A percentile compares a stretch with the other conserved stretches of the same genome.
Evolutionary conservation across 2,797 vertebrate species (phyloP).

Genomic region (Argya squamiceps): DNA sequence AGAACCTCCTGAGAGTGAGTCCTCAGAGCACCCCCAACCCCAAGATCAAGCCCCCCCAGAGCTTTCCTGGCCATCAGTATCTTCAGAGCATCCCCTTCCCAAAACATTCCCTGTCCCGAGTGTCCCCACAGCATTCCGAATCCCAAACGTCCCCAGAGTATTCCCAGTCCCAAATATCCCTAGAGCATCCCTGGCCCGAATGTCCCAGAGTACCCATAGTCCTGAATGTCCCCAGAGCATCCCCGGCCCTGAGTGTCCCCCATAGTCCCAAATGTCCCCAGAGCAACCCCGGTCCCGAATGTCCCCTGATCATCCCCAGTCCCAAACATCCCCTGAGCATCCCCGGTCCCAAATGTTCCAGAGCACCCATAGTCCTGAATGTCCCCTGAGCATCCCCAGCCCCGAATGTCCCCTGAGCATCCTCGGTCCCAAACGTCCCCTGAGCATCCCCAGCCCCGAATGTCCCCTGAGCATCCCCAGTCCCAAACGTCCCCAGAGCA

Average conservation of each 20-base stretch:
- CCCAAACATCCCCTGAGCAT: rapidly evolving
- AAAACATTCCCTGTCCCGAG: rapidly evolving
- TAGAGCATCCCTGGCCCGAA: rapidly evolving
- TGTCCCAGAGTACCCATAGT: rapidly evolving
- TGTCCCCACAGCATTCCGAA: rapidly evolving
- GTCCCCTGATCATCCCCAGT: rapidly evolving
- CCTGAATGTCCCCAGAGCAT: too few relatives aligned
- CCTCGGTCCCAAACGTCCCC: rapidly evolving
- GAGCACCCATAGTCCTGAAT: rapidly evolving
- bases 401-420: rapidly evolving
- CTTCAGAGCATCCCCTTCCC: not conserved
- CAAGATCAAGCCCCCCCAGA: not conserved
- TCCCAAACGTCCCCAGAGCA: not conserved
- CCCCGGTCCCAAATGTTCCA: rapidly evolving
- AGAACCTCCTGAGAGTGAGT: rapidly evolving
- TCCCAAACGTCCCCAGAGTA: rapidly evolving
- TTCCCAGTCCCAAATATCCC: rapidly evolving
- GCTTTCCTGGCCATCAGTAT: not conserved
- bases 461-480: rapidly evolving
- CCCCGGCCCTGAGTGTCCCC: too few relatives aligned
- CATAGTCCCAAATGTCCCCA: rapidly evolving
- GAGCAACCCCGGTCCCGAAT: not conserved
- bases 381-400: not conserved
- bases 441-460: rapidly evolving
- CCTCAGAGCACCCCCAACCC: not conserved